Evolutionary conservation across 2,797 vertebrate genomes (phyloP).

Genomic region (Melanotaenia trifasciata): DNA sequence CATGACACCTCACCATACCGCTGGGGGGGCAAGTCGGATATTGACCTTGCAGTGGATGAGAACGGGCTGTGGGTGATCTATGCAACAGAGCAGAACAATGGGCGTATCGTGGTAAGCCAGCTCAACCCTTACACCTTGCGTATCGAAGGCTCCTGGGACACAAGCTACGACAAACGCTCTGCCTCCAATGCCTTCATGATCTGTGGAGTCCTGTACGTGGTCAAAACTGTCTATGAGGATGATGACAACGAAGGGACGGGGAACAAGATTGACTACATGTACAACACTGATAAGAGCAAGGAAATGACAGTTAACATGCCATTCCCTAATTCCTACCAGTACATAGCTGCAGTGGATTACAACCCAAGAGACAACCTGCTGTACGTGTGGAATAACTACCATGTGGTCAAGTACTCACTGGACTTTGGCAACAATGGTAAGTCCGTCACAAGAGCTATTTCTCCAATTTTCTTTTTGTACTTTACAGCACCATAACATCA

Average conservation of each 20-base stretch:
- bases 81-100: slow-evolving; percentile 87
- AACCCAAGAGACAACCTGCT: slow-evolving; percentile 98
- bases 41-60: slow-evolving; percentile 85
- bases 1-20: slow-evolving; percentile 87
- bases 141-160: slow-evolving; percentile 87
- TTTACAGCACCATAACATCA: neutral
- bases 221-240: slow-evolving; percentile 97
- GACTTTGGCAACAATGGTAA: slow-evolving; percentile 97
- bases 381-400: slow-evolving; percentile 99
- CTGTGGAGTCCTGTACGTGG: slow-evolving; percentile 88
- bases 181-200: slow-evolving; percentile 88
- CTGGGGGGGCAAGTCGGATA: slow-evolving; percentile 87
- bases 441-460: slow-evolving; percentile 17
- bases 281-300: slow-evolving; percentile 95
- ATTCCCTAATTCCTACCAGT: slow-evolving; percentile 98
- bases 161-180: slow-evolving; percentile 84
- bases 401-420: slow-evolving; percentile 96
- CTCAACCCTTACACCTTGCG: slow-evolving; percentile 86
- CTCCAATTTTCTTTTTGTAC: neutral
- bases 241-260: slow-evolving; percentile 98
- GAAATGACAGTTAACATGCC: slow-evolving; percentile 92
- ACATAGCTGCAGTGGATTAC: slow-evolving; percentile 99
- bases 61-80: slow-evolving; percentile 88
- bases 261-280: slow-evolving; percentile 99
- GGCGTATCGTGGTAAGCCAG: slow-evolving; percentile 85